A percentile compares a stretch with the other conserved stretches of the same genome.
Conservation (phyloP, 2,888 invertebrate genomes). For the Trichopoda pennipes region DNA sequence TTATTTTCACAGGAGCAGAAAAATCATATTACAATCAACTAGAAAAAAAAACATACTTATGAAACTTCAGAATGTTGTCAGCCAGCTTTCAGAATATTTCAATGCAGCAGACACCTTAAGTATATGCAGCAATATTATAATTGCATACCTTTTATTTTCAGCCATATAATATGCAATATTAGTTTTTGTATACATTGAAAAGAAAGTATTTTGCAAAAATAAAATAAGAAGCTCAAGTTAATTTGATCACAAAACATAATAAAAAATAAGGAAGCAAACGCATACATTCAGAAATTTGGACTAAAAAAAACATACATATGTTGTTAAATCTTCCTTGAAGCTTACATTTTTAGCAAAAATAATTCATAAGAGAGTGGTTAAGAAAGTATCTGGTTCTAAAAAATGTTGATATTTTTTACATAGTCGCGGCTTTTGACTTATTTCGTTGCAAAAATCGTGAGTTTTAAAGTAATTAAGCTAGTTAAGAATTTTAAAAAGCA, state of each 20-base stretch:
- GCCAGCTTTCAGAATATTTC: constrained; percentile 52
- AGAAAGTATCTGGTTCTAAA: too few species aligned
- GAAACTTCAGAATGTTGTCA: constrained; percentile 37
- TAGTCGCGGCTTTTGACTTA: too few species aligned
- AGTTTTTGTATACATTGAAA: neutral
- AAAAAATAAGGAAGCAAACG: too few species aligned
- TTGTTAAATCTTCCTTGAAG: too few species aligned
- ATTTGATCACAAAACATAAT: constrained; percentile 26
- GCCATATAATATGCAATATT: constrained; percentile 60
- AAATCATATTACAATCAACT: neutral
- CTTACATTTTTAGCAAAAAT: too few species aligned
- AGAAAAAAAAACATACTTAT: constrained; percentile 36
- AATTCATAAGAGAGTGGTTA: too few species aligned
- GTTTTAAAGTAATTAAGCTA: too few species aligned
- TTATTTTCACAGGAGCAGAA: neutral
- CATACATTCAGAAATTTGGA: too few species aligned
- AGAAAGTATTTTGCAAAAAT: neutral
- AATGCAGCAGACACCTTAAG: constrained; percentile 61
- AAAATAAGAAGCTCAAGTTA: constrained; percentile 9
- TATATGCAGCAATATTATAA: constrained; percentile 66
- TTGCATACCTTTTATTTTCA: constrained; percentile 58
- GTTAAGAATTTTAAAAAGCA: too few species aligned
- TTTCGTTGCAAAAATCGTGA: too few species aligned
- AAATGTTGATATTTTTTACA: too few species aligned
- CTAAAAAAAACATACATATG: too few species aligned